Evolutionary conservation across 1,140 invertebrate species (phyloP).

Genomic region (Ceratina australensis): DNA sequence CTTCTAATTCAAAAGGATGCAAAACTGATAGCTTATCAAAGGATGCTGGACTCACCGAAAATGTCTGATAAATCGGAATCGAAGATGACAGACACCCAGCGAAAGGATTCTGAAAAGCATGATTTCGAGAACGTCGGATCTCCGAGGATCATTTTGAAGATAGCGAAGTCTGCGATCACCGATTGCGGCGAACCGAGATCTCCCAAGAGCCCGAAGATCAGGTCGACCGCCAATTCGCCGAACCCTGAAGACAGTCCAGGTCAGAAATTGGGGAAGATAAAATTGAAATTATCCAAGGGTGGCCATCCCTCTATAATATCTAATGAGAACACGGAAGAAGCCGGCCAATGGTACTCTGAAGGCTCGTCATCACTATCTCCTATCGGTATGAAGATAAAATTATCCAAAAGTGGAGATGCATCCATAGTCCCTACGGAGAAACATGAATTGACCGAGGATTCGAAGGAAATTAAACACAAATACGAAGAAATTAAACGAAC

Average conservation of each 20-base stretch:
- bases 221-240: constrained; percentile 75
- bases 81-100: constrained; percentile 65
- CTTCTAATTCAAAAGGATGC: constrained; percentile 71
- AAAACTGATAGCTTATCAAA: constrained; percentile 60
- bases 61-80: constrained; percentile 39
- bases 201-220: constrained; percentile 78
- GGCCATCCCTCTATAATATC: constrained; percentile 78
- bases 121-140: constrained; percentile 76
- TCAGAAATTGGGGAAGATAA: constrained; percentile 77
- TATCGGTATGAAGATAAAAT: constrained; percentile 77
- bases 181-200: constrained; percentile 76
- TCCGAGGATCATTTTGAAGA: constrained; percentile 77
- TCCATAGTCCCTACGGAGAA: constrained; percentile 68
- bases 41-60: constrained; percentile 69
- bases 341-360: constrained; percentile 71
- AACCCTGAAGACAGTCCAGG: constrained; percentile 78
- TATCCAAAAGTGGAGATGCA: constrained; percentile 71
- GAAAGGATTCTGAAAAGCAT: constrained; percentile 70
- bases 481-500: constrained; percentile 66
- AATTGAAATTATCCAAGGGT: constrained; percentile 75
- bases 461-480: constrained; percentile 65
- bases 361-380: constrained; percentile 70
- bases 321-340: constrained; percentile 71
- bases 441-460: constrained; percentile 58
- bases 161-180: constrained; percentile 77